Base-by-base conservation (phyloP, 2,888 invertebrate genomes). In the Macropis europaea region DNA sequence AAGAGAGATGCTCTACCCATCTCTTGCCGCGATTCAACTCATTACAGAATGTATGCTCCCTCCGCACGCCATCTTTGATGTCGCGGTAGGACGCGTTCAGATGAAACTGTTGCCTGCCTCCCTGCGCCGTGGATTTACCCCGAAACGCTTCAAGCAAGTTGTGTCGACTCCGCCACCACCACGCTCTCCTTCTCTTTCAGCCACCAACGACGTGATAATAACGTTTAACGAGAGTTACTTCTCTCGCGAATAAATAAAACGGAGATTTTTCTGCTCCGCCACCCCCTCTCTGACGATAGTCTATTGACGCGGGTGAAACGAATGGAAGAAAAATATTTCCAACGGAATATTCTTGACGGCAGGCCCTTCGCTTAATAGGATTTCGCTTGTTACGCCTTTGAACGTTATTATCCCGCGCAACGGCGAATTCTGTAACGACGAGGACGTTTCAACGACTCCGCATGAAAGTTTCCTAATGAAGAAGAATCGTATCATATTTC, bases 1-100 rank as follows among this genome's bases (percentile, higher is more conserved):
- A 13, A 22, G 34, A 24, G 62, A 42, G 32, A 43, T 17, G 9
- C n/a, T n/a, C n/a, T n/a, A n/a, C n/a, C n/a, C n/a, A n/a, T n/a
- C 81, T 79, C 73, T 80, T 81, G 76, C 63, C 77, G 73, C 84
- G 85, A 84, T 88, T 87, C 87, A 87, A 87, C 87, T 89, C 89
- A 88, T 89, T 88, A 89, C 85, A 88, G 86, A 85, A 85, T 81
- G 85, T 86, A 83, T 76, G 73, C 68, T 59, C 42, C 64, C 68
- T 59, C 42, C 64, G 66, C 81, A 43, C 83, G 82, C 77, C 83
- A 87, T 88, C 86, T 89, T 88, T 89, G 88, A 88, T 86, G 86
- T 88, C 80, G 80, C 77, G 80, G 62, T 71, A 66, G 67, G 62
- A 67, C 76, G 79, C 81, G 72, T 77, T 79, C 72, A 80, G 87